phyloP scores from a whole-genome alignment of 2,888 invertebrate genomes.

The Synanthedon formicaeformis region DNA sequence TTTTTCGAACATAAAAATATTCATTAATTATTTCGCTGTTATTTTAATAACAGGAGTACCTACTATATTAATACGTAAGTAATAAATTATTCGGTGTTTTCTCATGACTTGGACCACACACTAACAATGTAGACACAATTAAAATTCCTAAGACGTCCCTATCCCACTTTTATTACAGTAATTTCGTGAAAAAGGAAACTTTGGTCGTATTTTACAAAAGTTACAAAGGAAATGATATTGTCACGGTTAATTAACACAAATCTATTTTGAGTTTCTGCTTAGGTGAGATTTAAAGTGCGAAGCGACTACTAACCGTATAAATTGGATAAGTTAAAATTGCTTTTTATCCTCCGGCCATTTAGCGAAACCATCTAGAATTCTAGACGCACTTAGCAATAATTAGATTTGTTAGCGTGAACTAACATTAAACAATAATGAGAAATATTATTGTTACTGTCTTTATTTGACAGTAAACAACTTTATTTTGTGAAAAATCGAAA shows the following conservation, averaged over 20 bases:
- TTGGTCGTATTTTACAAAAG: conserved; percentile 10
- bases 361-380: too few species aligned
- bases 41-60: neutral
- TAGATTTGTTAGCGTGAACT: too few species aligned
- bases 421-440: too few species aligned
- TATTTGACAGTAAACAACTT: too few species aligned
- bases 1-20: too few species aligned
- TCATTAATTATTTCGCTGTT: too few species aligned
- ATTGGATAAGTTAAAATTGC: too few species aligned
- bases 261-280: neutral
- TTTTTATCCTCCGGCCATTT: too few species aligned
- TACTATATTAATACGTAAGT: neutral
- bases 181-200: conserved; percentile 40
- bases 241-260: conserved; percentile 13
- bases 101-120: conserved; percentile 12
- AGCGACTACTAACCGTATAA: too few species aligned
- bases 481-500: too few species aligned
- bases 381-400: too few species aligned
- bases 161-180: conserved; percentile 38
- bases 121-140: conserved; percentile 44
- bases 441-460: too few species aligned
- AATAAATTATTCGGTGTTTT: neutral
- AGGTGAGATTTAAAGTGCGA: neutral
- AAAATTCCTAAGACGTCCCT: conserved; percentile 43
- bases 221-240: conserved; percentile 17